phyloP scores from a whole-genome alignment of 2,888 invertebrate species.

The Crocallis elinguaria region DNA sequence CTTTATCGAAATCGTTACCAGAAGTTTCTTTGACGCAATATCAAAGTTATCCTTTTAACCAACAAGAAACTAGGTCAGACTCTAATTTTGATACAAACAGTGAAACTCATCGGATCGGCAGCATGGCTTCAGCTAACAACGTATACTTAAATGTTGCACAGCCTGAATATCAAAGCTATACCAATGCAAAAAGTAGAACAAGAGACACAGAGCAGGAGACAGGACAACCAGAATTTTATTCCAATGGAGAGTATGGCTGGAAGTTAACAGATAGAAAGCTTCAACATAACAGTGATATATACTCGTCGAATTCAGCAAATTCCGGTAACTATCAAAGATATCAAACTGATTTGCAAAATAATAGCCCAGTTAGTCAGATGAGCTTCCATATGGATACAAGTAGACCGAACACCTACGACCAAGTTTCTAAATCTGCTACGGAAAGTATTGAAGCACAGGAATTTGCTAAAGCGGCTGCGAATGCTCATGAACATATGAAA shows the following conservation, averaged over 20 bases:
- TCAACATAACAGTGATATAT: conserved; percentile 52
- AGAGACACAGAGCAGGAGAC: conserved; percentile 67
- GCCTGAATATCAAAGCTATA: conserved; percentile 64
- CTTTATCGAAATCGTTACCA: conserved; percentile 65
- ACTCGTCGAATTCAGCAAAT: conserved; percentile 42
- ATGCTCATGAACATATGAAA: conserved; percentile 72
- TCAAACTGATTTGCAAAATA: conserved; percentile 56
- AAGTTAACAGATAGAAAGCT: conserved; percentile 72
- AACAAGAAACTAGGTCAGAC: conserved; percentile 57
- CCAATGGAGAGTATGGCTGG: conserved; percentile 81
- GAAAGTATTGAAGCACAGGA: conserved; percentile 69
- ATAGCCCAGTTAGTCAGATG: conserved; percentile 66
- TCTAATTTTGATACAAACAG: conserved; percentile 52
- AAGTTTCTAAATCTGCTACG: conserved; percentile 63
- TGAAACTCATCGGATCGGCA: conserved; percentile 70
- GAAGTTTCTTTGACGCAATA: conserved; percentile 61
- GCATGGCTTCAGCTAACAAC: conserved; percentile 69
- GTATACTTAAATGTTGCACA: conserved; percentile 69
- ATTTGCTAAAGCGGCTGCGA: conserved; percentile 75
- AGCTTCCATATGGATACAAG: conserved; percentile 73
- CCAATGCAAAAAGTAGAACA: conserved; percentile 55
- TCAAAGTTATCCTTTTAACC: conserved; percentile 59
- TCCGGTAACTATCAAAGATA: conserved; percentile 57
- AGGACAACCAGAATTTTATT: conserved; percentile 63
- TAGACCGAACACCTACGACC: conserved; percentile 62